Base-by-base conservation (phyloP, 2,113 vertebrate species). In the Leucosticte australis region DNA sequence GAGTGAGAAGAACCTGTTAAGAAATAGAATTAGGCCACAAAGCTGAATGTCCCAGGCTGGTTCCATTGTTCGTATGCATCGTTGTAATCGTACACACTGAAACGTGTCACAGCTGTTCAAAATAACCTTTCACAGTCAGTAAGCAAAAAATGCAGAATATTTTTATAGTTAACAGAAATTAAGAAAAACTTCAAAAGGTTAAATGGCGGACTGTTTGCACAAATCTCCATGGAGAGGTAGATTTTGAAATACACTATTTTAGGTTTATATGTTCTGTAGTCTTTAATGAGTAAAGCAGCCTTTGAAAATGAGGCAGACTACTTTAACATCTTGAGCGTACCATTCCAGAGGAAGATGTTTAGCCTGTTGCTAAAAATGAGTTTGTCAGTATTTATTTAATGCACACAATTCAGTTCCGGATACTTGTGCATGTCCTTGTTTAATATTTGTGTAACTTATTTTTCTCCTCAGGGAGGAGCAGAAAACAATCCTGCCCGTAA, bases 381-480 rank as follows among this genome's bases (percentile, higher is more conserved):
- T 93, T 83, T 56, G 92, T 95, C 93, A 84, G 89, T 96, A 96
- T 96, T 97, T 95, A 86, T 97, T 95, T 95, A 94, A 97, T 96
- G 93, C 95, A 94, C 93, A 96, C 92, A 91, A 88, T 96, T 97
- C 93, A 97, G 88, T 96, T 96, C 79, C 60, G 53, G 90, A 96
- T 97, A 95, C 91, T 92, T 97, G 93, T 96, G 95, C 94, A 91
- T 95, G 89, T 94, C 92, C 91, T 94, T 91, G 90, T 96, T 95
- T 95, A 95, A 95, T 92, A 93, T 95, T 88, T 89, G 80, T 93
- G 77, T 95, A 91, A 96, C 89, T 95, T 95, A 85, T 95, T 92
- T 97, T 98, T 97, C 95, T 92, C 96, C 92, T 93, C 95, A 98
- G 98, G 97, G 98, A 98, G 97, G 98, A 98, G 91, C 98, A 97